Evolutionary conservation across 2,888 invertebrate species (phyloP).

Genomic region (Agelastica alni): DNA sequence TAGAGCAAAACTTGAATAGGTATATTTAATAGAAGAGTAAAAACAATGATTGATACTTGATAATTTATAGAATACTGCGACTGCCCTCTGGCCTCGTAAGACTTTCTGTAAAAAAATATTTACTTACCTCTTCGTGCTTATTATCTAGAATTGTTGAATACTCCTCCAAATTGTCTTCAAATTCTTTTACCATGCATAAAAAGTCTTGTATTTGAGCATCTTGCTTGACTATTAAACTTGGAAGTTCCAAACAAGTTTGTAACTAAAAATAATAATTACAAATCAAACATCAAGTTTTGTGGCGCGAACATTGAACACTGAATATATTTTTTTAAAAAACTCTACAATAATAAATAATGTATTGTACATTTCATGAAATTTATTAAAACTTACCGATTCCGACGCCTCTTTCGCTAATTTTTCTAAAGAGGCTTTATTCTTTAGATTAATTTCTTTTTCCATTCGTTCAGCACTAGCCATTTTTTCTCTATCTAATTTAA

Average conservation of each 20-base stretch:
- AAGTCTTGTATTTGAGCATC: conserved; percentile 9
- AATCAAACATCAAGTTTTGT: no score
- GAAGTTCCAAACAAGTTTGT: conserved; percentile 15
- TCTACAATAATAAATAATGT: no score
- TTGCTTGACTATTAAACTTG: conserved; percentile 12
- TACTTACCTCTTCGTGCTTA: conserved; percentile 18
- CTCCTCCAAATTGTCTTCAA: conserved; percentile 13
- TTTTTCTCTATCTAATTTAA: conserved; percentile 10
- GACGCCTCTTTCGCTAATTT: conserved; percentile 11
- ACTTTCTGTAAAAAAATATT: no score
- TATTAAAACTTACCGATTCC: conserved; percentile 20
- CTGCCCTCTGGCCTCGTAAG: no score
- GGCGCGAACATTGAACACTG: not conserved
- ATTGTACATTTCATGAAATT: no score
- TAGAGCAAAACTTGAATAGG: no score
- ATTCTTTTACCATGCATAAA: conserved; percentile 7
- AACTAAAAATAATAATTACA: conserved; percentile 20
- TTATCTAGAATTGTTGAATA: conserved; percentile 8
- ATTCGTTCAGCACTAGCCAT: conserved; percentile 4
- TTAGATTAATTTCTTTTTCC: not conserved
- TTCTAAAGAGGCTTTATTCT: conserved; percentile 8
- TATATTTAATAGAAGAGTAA: no score
- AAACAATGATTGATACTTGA: no score
- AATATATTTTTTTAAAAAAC: no score
- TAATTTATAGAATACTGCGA: no score